Evolutionary conservation across 2,113 vertebrate genomes (phyloP), one percentile per base, ranked within the genome.

Genomic region (Spea bombifrons): DNA sequence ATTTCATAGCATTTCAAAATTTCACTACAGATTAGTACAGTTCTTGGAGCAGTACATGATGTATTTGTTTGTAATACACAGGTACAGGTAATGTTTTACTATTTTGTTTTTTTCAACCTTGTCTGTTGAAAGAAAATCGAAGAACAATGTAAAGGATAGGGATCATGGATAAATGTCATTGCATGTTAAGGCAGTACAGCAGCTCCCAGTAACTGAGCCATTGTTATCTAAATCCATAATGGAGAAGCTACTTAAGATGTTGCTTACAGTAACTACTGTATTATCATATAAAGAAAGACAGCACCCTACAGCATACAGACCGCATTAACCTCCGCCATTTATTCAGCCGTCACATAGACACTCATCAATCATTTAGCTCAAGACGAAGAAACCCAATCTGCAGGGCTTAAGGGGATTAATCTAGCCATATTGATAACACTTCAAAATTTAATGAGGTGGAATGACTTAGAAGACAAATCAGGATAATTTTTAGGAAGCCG

Each of bases 301-400:
- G 84, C 83, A 81, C 85, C 87, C 86, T 84, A 72, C 30, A 85
- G 85, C 84, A 88, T 80, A 16, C 3, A 15, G 71, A 81, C 78
- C 86, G 67, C 80, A 89, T 90, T 88, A 90, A 85, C 86, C 86
- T 84, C 86, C 82, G 79, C 66, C 86, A 64, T 68, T 72, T 81
- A 87, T 68, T 45, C 85, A 89, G 87, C 84, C 83, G 83, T 81
- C 80, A 52, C 81, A 84, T 78, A 84, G 84, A 86, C 84, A 82
- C 81, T 89, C 88, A 91, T 91, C 87, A 90, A 90, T 91, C 88
- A 89, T 88, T 92, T 84, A 89, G 88, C 87, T 86, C 81, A 89
- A 88, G 86, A 90, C 86, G 83, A 88, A 85, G 86, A 88, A 90
- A 68, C 85, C 88, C 86, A 87, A 85, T 84, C 87, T 85, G 87